These are phyloP conservation scores for Channa argus DNA, from an alignment of 2,113 vertebrate genomes.

Conservation along the genomic window DNA sequence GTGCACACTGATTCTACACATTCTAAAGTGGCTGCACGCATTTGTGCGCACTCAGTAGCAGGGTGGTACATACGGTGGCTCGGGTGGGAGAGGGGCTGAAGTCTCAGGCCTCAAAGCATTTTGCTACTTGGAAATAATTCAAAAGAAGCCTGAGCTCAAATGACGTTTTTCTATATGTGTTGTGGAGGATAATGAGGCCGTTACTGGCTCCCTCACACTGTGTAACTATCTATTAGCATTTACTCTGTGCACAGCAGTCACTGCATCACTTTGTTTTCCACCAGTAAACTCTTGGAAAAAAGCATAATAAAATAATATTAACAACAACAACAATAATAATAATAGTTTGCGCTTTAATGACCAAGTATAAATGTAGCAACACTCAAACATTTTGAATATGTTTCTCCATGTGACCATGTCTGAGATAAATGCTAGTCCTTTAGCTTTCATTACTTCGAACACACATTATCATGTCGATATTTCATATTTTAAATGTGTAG, in stretches of 20 bases:
- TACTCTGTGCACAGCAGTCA: constrained; percentile 3
- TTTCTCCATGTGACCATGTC: no score
- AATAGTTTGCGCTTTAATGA: no score
- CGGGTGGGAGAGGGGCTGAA: constrained; percentile 22
- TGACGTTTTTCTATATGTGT: constrained; percentile 49
- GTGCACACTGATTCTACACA: not conserved
- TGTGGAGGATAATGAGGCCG: constrained; percentile 55
- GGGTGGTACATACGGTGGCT: constrained; percentile 12
- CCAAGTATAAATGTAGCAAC: no score
- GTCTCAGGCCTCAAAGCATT: constrained; percentile 54
- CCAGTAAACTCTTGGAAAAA: not conserved
- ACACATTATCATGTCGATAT: no score
- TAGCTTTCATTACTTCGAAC: no score
- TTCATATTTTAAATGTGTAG: no score
- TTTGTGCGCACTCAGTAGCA: constrained; percentile 24
- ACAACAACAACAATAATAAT: no score
- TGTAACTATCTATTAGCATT: constrained; percentile 38
- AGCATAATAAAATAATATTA: no score
- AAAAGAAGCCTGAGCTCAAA: constrained; percentile 50
- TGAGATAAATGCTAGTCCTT: no score
- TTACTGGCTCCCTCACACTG: constrained; percentile 46
- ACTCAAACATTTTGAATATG: no score
- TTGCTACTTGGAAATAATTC: constrained; percentile 54
- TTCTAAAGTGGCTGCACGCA: constrained; percentile 10
- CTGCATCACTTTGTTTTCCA: not conserved